Base-by-base conservation (phyloP, 2,888 invertebrate genomes). In the Aphidoletes aphidimyza region DNA sequence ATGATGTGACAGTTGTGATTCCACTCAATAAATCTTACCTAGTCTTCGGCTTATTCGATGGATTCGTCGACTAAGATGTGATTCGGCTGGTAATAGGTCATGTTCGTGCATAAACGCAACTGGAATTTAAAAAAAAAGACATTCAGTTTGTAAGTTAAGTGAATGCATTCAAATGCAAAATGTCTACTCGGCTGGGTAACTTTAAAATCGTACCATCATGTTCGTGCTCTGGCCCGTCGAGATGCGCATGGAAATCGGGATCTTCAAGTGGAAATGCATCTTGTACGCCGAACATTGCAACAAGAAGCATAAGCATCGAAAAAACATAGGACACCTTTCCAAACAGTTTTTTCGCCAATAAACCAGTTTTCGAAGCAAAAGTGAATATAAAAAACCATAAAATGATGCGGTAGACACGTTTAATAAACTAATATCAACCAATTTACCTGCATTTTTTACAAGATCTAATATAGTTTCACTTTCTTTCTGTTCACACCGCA, bases 361-460 rank as follows among this genome's bases (percentile, higher is more conserved):
- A n/a, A n/a, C n/a, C n/a, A n/a, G n/a, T n/a, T n/a, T n/a, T n/a
- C n/a, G n/a, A n/a, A n/a, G n/a, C n/a, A n/a, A n/a, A n/a, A n/a
- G n/a, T n/a, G n/a, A n/a, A 5, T 34, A 14, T 6, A 30, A n/a
- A 19, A 54, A 47, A 47, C 8, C 9, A 47, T 11, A 47, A 54
- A 54, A 54, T 22, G 26, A 54, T 11, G 26, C 54, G 54, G 54
- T 54, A 69, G 14, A 69, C 30, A 30, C n/a, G 26, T 69, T 69
- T 1, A 69, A 9, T 30, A 30, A n/a, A n/a, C n/a, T n/a, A n/a
- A n/a, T 17, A 30, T 6, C 14, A 9, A 5, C 3, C 22, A 22
- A 11, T 54, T n/a, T 54, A 69, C 69, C 69, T 69, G 69, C 69
- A 69, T 69, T 69, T 69, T 69, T 14, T 69, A 11, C n/a, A n/a